A percentile compares a stretch with the other conserved stretches of the same genome.
These are phyloP conservation scores for Eupsittula cactorum DNA, from an alignment of 2,113 vertebrate genomes.

Conservation along the genomic window DNA sequence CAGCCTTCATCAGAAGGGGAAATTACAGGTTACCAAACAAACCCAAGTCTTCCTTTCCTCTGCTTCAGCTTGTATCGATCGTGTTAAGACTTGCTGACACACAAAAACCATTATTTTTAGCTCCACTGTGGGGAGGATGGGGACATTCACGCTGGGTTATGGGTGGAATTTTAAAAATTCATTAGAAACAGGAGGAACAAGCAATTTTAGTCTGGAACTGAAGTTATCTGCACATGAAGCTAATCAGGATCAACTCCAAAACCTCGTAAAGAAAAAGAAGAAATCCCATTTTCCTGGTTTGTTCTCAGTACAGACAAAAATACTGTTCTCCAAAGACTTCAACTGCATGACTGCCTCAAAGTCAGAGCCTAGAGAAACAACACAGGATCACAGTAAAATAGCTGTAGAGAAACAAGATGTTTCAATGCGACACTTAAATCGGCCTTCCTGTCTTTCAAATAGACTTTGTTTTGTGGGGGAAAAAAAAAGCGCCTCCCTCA, in stretches of 20 bases:
- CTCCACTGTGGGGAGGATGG: background rate
- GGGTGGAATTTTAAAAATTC: background rate
- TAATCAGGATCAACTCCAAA: constrained; percentile 9
- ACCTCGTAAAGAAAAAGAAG: background rate
- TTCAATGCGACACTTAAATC: background rate
- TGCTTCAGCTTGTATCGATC: background rate
- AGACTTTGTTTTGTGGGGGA: background rate
- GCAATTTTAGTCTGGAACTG: background rate
- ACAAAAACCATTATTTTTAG: background rate
- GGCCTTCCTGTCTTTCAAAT: background rate
- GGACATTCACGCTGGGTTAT: background rate
- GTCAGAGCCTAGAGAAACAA: background rate
- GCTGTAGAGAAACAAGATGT: background rate
- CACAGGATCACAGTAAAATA: background rate
- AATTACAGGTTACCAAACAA: background rate
- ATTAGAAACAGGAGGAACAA: background rate
- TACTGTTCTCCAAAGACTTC: background rate
- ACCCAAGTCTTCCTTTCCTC: background rate
- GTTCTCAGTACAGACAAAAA: background rate
- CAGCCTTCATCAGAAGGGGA: background rate
- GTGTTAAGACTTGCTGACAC: background rate
- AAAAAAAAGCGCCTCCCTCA: background rate
- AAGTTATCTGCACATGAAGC: background rate
- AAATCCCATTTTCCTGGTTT: background rate
- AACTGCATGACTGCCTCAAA: background rate